Evolutionary conservation across 2,113 vertebrate species (phyloP).

Genomic region (Peucedramus taeniatus): DNA sequence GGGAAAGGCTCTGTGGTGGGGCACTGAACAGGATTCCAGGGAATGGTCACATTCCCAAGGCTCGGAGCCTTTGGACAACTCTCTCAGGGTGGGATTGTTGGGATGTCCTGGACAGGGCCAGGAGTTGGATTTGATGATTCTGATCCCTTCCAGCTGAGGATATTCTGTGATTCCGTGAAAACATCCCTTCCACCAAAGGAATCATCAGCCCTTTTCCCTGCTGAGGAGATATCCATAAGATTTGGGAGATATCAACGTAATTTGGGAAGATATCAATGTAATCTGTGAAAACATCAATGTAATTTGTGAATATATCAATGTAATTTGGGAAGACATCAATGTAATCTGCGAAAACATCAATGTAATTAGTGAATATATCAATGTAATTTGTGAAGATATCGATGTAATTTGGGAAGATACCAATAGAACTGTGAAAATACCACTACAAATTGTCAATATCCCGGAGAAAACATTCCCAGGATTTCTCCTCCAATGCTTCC

Average conservation of each 20-base stretch:
- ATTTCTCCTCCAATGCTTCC: not conserved
- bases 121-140: not conserved
- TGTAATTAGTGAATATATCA: fast-evolving
- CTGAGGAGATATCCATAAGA: no score
- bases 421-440: not conserved
- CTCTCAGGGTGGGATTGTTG: not conserved
- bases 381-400: fast-evolving
- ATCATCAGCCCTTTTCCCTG: fast-evolving
- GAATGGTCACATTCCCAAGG: not conserved
- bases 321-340: fast-evolving
- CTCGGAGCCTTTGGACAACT: not conserved
- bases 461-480: not conserved
- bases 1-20: not conserved
- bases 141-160: not conserved
- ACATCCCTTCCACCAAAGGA: not conserved
- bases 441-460: fast-evolving
- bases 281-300: fast-evolving
- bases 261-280: fast-evolving
- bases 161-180: not conserved
- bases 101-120: not conserved
- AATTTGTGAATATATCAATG: no score
- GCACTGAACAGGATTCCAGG: not conserved
- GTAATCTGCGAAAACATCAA: fast-evolving
- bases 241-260: not conserved
- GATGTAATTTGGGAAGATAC: not conserved